Percentiles rank a stretch among this genome's conserved stretches.
These are phyloP conservation scores for Cerastoderma edule DNA, from an alignment of 2,888 invertebrate species.

Conservation along the genomic window DNA sequence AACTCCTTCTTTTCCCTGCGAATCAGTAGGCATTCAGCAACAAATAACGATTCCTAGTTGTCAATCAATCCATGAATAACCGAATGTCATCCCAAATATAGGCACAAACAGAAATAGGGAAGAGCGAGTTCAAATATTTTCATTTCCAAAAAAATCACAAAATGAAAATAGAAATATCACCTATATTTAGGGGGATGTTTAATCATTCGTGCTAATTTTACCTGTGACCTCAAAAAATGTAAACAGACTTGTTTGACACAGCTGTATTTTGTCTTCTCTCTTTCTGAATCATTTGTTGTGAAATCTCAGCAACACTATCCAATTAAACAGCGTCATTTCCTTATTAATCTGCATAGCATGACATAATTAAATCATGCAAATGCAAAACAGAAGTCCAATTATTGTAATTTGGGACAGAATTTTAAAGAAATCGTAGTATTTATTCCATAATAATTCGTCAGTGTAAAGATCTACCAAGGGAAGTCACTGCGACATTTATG, in stretches of 20 bases:
- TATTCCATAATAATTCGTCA: constrained; percentile 6
- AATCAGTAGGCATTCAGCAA: too few relatives aligned
- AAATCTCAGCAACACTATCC: not conserved
- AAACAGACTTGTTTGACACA: constrained; percentile 26
- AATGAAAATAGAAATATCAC: too few relatives aligned
- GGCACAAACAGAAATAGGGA: too few relatives aligned
- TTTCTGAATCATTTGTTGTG: not conserved
- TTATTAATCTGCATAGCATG: too few relatives aligned
- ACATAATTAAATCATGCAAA: not conserved
- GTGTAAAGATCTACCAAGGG: not conserved
- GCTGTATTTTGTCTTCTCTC: constrained; percentile 8
- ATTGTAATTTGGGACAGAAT: not conserved
- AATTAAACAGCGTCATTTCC: not conserved
- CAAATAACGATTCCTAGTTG: too few relatives aligned
- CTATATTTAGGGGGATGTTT: too few relatives aligned
- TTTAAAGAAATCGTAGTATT: not conserved
- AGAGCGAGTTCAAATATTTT: too few relatives aligned
- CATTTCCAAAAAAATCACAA: too few relatives aligned
- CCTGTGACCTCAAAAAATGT: constrained; percentile 49
- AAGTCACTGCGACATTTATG: not conserved
- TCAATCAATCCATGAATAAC: too few relatives aligned
- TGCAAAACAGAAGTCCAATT: not conserved
- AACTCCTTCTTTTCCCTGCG: too few relatives aligned
- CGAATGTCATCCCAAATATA: too few relatives aligned
- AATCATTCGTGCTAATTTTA: constrained; percentile 37